phyloP scores from a whole-genome alignment of 2,113 vertebrate genomes.

The Brachirus orientalis region DNA sequence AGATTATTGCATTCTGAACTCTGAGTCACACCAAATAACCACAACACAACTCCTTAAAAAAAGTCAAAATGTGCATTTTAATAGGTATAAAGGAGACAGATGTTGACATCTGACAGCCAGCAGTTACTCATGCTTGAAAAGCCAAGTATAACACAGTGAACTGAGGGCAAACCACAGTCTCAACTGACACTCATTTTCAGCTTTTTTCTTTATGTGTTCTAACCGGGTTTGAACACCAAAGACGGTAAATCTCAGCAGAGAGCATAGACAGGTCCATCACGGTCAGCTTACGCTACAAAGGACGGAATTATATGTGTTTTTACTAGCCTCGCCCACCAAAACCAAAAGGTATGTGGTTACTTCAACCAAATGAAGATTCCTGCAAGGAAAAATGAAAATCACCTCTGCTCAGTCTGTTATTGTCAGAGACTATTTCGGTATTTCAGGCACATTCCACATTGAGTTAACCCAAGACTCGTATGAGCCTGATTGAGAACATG shows the following conservation, averaged over 20 bases:
- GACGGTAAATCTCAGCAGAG: slow-evolving; percentile 33
- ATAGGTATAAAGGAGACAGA: slow-evolving; percentile 37
- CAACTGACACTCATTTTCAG: slow-evolving; percentile 35
- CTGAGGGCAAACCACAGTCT: slow-evolving; percentile 24
- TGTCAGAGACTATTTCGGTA: slow-evolving; percentile 2
- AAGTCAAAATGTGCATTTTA: slow-evolving; percentile 28
- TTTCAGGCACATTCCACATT: not conserved
- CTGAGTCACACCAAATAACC: slow-evolving; percentile 12
- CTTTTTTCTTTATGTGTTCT: slow-evolving; percentile 23
- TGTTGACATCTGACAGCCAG: slow-evolving; percentile 37
- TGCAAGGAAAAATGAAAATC: not conserved
- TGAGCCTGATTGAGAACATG: slow-evolving; percentile 1
- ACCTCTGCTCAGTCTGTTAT: not conserved
- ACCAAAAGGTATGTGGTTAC: slow-evolving; percentile 7
- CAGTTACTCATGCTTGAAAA: slow-evolving; percentile 30
- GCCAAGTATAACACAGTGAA: slow-evolving; percentile 41
- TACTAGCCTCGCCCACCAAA: slow-evolving; percentile 23
- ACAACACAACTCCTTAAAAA: not conserved
- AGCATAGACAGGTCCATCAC: slow-evolving; percentile 5
- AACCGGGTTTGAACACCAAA: slow-evolving; percentile 24
- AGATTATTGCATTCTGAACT: slow-evolving; percentile 19
- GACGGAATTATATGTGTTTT: slow-evolving; percentile 21
- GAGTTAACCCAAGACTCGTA: not conserved
- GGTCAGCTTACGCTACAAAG: slow-evolving; percentile 16
- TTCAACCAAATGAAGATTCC: slow-evolving; percentile 1